phyloP scores from a whole-genome alignment of 2,797 vertebrate genomes.

The Phoxinus dragarum region DNA sequence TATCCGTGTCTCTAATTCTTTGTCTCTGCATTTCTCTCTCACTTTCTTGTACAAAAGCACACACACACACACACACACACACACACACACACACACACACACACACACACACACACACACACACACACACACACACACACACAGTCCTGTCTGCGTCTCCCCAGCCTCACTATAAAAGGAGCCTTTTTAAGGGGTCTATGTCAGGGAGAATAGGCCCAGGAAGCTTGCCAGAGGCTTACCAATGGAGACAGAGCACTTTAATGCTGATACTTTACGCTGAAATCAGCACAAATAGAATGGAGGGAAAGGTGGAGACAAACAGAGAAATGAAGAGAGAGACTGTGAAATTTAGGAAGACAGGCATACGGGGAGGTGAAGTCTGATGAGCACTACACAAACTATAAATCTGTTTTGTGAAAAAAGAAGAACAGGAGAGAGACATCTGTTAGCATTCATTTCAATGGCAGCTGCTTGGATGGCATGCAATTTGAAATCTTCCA shows the following conservation, averaged over 20 bases:
- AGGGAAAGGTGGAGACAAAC: slow-evolving; percentile 15
- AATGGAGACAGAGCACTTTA: slow-evolving; percentile 68
- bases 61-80: too few relatives aligned
- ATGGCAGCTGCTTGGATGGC: not conserved
- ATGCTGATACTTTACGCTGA: slow-evolving; percentile 67
- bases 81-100: not conserved
- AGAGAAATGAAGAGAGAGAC: slow-evolving; percentile 41
- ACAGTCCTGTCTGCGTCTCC: slow-evolving; percentile 46
- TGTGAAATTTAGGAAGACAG: slow-evolving; percentile 8
- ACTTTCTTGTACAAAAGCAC: slow-evolving; percentile 6
- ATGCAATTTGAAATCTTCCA: not conserved
- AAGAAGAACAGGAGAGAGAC: not conserved
- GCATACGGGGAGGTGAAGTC: slow-evolving; percentile 17
- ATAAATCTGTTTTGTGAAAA: not conserved
- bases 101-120: not conserved
- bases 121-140: not conserved
- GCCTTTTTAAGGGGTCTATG: slow-evolving; percentile 51
- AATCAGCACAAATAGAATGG: slow-evolving; percentile 74
- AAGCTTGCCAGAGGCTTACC: slow-evolving; percentile 69
- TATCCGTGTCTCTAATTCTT: not conserved
- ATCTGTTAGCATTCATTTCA: not conserved
- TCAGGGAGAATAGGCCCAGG: slow-evolving; percentile 62
- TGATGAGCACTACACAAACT: slow-evolving; percentile 40
- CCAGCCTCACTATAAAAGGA: slow-evolving; percentile 52
- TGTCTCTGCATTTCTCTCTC: slow-evolving; percentile 3